Percentiles rank a stretch among this genome's conserved stretches.
phyloP scores from a whole-genome alignment of 2,888 invertebrate species.

The Carabus problematicus region DNA sequence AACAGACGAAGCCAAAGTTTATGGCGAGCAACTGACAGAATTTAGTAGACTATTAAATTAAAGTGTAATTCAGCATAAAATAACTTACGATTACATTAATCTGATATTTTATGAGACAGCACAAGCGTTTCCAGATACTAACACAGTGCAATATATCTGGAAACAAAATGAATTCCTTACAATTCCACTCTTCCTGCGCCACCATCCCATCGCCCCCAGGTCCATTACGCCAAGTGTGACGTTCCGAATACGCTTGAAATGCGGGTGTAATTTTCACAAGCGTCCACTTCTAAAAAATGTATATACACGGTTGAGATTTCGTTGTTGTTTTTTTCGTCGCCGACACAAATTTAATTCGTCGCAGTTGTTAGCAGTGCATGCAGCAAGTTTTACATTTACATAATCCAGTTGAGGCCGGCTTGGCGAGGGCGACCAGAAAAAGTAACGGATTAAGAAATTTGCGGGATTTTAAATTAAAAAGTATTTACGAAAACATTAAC shows the following conservation, averaged over 20 bases:
- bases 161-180: neutral
- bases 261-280: conserved; percentile 37
- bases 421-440: conserved; percentile 26
- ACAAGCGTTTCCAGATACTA: conserved; percentile 11
- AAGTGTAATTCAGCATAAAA: conserved; percentile 39
- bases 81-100: conserved; percentile 38
- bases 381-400: conserved; percentile 37
- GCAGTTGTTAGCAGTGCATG: neutral
- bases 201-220: no score
- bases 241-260: neutral
- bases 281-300: conserved; percentile 28
- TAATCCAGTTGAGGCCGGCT: conserved; percentile 34
- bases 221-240: neutral
- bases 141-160: neutral
- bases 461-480: conserved; percentile 42
- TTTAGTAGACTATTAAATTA: conserved; percentile 30
- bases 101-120: conserved; percentile 34
- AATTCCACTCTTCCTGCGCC: no score
- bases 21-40: conserved; percentile 10
- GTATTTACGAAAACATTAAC: conserved; percentile 42
- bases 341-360: conserved; percentile 40
- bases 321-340: conserved; percentile 15
- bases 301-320: conserved; percentile 37
- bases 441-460: conserved; percentile 42
- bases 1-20: conserved; percentile 15